phyloP scores from a whole-genome alignment of 1,140 invertebrate species.

The Leptinotarsa lineolata region DNA sequence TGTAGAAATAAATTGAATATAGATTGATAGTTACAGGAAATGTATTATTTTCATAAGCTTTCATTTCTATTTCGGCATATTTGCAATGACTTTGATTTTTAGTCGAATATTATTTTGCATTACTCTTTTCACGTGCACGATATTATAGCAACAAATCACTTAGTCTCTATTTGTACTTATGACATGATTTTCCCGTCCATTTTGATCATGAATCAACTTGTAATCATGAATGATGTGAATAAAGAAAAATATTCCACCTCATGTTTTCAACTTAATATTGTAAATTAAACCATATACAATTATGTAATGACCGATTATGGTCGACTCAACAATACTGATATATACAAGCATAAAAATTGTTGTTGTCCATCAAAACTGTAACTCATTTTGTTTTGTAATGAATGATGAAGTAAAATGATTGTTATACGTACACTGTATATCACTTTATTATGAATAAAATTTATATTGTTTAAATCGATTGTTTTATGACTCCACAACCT shows the following conservation, averaged over 20 bases:
- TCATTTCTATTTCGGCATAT: no score
- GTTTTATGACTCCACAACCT: no score
- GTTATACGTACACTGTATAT: conserved; percentile 31
- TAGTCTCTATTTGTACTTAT: neutral
- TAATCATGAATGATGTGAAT: neutral
- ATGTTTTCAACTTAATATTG: neutral
- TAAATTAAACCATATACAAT: neutral
- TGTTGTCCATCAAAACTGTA: conserved; percentile 23
- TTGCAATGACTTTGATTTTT: no score
- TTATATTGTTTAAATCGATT: conserved; percentile 23
- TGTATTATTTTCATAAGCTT: no score
- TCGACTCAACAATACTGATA: neutral
- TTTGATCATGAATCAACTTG: neutral
- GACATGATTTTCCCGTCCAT: neutral
- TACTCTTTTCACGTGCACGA: neutral
- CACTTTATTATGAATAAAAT: conserved; percentile 33
- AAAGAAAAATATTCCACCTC: conserved; percentile 2
- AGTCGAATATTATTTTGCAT: neutral
- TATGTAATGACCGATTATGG: conserved; percentile 9
- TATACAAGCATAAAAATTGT: conserved; percentile 12
- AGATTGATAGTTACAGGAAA: neutral
- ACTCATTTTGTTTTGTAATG: conserved; percentile 22
- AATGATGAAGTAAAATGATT: neutral
- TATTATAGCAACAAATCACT: neutral
- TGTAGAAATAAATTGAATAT: neutral